Percentiles rank a stretch among this genome's conserved stretches.
phyloP scores from a whole-genome alignment of 2,888 invertebrate genomes.

The Metellina segmentata region DNA sequence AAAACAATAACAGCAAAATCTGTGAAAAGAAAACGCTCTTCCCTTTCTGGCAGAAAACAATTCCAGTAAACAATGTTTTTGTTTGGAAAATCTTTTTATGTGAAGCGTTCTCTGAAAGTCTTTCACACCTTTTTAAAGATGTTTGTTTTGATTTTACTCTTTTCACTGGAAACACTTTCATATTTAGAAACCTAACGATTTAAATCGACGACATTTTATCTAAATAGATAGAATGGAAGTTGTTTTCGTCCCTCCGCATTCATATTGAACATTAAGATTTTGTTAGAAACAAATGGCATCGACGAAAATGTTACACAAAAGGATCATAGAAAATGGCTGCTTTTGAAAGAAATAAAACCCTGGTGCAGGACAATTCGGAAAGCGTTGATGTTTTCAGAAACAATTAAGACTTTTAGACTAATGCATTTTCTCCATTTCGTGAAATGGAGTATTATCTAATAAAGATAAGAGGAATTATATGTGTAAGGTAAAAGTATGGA shows the following conservation, averaged over 20 bases:
- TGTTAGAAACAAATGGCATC: not conserved
- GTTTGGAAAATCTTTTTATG: too few species aligned
- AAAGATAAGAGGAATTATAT: conserved; percentile 2
- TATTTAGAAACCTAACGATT: not conserved
- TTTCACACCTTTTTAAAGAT: not conserved
- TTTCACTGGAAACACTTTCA: not conserved
- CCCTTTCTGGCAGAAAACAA: too few species aligned
- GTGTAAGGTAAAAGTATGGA: not conserved
- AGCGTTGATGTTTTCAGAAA: not conserved
- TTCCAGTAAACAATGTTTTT: too few species aligned
- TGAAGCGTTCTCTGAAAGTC: not conserved
- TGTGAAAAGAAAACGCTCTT: too few species aligned
- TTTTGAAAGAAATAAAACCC: not conserved
- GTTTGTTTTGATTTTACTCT: not conserved
- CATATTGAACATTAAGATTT: not conserved
- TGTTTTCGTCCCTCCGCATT: not conserved
- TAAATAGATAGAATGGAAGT: not conserved
- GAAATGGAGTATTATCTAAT: conserved; percentile 22
- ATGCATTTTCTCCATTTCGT: conserved; percentile 36
- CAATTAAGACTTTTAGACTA: conserved; percentile 17
- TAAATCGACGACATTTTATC: not conserved
- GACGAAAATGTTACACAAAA: not conserved
- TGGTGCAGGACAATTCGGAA: not conserved
- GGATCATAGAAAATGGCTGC: not conserved
- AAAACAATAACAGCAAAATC: too few species aligned